Evolutionary conservation across 92 coral and sea anemone genomes (phyloP).

Genomic region (Pocillopora grandis): DNA sequence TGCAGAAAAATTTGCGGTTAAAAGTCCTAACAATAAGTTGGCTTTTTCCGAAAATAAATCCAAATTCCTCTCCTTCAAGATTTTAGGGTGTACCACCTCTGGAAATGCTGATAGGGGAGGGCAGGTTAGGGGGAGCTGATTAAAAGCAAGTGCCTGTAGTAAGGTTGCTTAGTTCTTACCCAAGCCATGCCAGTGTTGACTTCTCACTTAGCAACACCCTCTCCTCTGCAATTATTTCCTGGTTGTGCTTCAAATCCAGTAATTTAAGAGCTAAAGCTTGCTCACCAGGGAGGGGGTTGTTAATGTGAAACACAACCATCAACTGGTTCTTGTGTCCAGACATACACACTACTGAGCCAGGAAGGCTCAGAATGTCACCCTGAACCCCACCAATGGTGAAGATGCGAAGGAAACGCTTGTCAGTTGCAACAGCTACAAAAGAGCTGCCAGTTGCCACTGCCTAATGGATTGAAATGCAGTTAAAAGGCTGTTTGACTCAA

Average conservation of each 20-base stretch:
- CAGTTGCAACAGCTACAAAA: slow-evolving; percentile 91
- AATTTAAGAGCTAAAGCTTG: slow-evolving; percentile 83
- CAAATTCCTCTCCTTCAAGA: no score
- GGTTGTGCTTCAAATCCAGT: slow-evolving; percentile 64
- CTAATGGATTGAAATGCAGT: slow-evolving; percentile 25
- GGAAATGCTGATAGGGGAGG: no score
- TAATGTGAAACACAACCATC: slow-evolving; percentile 77
- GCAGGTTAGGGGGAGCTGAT: no score
- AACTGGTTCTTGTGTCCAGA: slow-evolving; percentile 74
- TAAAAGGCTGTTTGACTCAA: not conserved
- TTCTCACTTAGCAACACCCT: slow-evolving; percentile 82
- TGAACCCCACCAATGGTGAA: slow-evolving; percentile 95
- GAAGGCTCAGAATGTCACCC: slow-evolving; percentile 72
- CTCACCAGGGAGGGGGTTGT: slow-evolving; percentile 86
- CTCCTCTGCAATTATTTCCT: slow-evolving; percentile 70
- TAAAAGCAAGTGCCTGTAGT: no score
- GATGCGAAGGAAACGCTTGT: slow-evolving; percentile 73
- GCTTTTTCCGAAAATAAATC: no score
- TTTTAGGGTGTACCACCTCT: no score
- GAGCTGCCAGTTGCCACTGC: slow-evolving; percentile 78
- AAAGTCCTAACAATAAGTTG: no score
- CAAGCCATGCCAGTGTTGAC: slow-evolving; percentile 87
- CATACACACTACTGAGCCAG: slow-evolving; percentile 94
- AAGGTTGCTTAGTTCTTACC: slow-evolving; percentile 54
- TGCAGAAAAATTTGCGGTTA: no score